phyloP scores from a whole-genome alignment of 2,113 vertebrate genomes.

The Corythornis vintsioides region DNA sequence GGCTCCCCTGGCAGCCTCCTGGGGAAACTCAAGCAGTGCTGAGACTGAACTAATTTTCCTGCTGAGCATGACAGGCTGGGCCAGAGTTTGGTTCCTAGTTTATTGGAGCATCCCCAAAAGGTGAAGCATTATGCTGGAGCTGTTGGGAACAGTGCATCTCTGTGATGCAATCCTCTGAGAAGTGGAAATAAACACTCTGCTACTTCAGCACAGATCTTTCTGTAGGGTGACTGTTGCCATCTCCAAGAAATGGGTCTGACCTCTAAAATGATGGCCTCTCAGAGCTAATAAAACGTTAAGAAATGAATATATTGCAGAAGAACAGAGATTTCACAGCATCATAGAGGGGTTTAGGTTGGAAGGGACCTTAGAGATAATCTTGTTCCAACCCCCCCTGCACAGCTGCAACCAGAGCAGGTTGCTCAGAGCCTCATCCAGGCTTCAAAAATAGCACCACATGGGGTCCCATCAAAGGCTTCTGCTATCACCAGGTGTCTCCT shows the following conservation, averaged over 20 bases:
- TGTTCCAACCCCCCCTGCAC: too few species aligned
- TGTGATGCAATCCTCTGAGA: neutral
- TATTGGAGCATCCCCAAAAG: accelerated
- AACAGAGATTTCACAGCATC: too few species aligned
- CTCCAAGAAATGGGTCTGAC: accelerated
- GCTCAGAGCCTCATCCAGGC: too few species aligned
- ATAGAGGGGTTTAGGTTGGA: too few species aligned
- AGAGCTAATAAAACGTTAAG: neutral
- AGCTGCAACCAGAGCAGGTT: too few species aligned
- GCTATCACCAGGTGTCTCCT: conserved; percentile 19
- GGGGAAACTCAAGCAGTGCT: neutral
- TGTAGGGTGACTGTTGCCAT: neutral
- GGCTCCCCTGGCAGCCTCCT: neutral
- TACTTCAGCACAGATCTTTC: accelerated
- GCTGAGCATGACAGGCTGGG: neutral
- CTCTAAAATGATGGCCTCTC: accelerated
- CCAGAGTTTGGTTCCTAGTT: neutral
- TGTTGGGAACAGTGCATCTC: neutral
- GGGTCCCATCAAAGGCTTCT: neutral
- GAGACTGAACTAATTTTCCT: conserved; percentile 11
- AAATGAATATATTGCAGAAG: neutral
- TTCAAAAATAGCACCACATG: neutral
- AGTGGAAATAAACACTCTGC: neutral
- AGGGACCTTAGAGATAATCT: too few species aligned
- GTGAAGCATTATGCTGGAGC: neutral